Evolutionary conservation across 2,888 invertebrate genomes (phyloP).

Genomic region (Patella depressa): DNA sequence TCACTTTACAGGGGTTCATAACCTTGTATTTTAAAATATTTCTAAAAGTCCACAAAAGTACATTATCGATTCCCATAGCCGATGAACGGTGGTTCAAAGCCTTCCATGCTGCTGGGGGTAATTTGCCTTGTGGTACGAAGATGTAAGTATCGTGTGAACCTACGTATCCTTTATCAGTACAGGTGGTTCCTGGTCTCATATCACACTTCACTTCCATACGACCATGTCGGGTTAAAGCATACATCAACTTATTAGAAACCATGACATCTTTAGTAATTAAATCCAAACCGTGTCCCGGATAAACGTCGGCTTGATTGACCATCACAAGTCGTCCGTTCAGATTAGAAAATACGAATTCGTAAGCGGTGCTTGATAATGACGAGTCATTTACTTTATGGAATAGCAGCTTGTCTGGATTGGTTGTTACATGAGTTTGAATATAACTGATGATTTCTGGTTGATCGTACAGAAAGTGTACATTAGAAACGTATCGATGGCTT

Average conservation of each 20-base stretch:
- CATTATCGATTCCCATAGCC: neutral
- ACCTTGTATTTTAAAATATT: slow-evolving; percentile 2
- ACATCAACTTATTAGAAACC: slow-evolving; percentile 7
- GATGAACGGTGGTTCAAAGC: neutral
- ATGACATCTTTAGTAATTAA: slow-evolving; percentile 8
- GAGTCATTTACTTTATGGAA: too few relatives aligned
- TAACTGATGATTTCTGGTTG: neutral
- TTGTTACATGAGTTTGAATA: neutral
- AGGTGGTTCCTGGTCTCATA: neutral
- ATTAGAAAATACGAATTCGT: slow-evolving; percentile 14
- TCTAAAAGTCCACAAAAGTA: neutral
- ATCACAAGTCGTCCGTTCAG: slow-evolving; percentile 17
- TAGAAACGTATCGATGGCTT: neutral
- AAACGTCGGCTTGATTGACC: slow-evolving; percentile 7
- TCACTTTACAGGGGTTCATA: slow-evolving; percentile 8
- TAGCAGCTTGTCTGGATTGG: too few relatives aligned
- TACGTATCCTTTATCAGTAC: neutral
- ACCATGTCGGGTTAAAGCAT: slow-evolving; percentile 5
- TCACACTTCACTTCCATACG: slow-evolving; percentile 8
- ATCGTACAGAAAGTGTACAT: slow-evolving; percentile 19
- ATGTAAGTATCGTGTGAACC: slow-evolving; percentile 18
- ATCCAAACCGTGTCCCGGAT: slow-evolving; percentile 11
- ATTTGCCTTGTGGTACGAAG: slow-evolving; percentile 1
- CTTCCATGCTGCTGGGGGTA: neutral
- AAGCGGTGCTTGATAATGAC: neutral